Percentiles rank a stretch among this genome's conserved stretches.
Conservation (phyloP, 2,888 invertebrate genomes). For the Meloe dianella region DNA sequence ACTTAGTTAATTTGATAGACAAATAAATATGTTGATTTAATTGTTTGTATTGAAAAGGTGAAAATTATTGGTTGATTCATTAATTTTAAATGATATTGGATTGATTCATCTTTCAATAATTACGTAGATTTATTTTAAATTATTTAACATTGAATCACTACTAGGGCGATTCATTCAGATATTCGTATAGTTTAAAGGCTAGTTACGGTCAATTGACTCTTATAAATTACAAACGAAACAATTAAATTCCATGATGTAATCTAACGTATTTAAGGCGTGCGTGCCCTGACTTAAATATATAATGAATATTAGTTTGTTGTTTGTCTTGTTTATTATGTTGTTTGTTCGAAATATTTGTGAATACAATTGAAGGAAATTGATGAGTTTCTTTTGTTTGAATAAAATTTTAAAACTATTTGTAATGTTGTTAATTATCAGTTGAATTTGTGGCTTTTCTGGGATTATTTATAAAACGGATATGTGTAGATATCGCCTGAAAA, state of each 20-base stretch:
- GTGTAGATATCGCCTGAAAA: slow-evolving; percentile 15
- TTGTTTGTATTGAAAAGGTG: no score
- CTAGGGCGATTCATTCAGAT: neutral
- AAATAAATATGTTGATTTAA: no score
- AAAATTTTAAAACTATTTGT: no score
- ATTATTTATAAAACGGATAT: slow-evolving; percentile 7
- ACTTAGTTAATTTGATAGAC: no score
- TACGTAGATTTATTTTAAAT: slow-evolving; percentile 26
- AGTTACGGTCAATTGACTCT: slow-evolving; percentile 30
- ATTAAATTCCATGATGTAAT: slow-evolving; percentile 34
- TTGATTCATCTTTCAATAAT: slow-evolving; percentile 3
- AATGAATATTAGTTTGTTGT: neutral
- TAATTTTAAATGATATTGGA: slow-evolving; percentile 11
- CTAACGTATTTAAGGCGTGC: neutral
- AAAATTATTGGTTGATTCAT: slow-evolving; percentile 30
- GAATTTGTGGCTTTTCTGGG: neutral
- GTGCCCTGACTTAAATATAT: neutral
- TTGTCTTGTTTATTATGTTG: neutral
- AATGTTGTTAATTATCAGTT: no score
- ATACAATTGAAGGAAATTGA: neutral
- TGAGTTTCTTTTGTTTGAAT: neutral
- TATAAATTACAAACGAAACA: slow-evolving; percentile 27
- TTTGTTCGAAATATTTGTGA: slow-evolving; percentile 20
- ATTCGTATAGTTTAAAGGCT: slow-evolving; percentile 14
- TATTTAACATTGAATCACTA: slow-evolving; percentile 13